phyloP scores from a whole-genome alignment of 1,140 invertebrate genomes.

The Euschistus heros region DNA sequence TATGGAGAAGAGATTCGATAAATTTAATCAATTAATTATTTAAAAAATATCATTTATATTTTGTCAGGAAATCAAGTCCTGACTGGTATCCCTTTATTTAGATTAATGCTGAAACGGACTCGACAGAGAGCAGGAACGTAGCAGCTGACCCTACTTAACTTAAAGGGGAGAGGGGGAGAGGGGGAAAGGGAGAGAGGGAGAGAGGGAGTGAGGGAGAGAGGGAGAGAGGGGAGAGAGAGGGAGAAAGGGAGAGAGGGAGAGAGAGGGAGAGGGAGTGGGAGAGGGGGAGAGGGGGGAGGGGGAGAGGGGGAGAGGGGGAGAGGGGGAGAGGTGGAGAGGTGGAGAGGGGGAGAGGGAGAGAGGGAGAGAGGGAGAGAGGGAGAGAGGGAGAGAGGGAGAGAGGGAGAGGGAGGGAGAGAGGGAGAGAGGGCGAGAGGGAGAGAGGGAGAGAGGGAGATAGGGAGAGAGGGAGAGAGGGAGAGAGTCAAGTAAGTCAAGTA shows the following conservation, averaged over 20 bases:
- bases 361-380: neutral
- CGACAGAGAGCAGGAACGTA: conserved; percentile 4
- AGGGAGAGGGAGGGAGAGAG: conserved; percentile 10
- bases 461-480: conserved; percentile 20
- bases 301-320: neutral
- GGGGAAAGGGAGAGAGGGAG: conserved; percentile 3
- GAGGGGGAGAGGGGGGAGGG: neutral
- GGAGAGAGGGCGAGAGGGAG: conserved; percentile 19
- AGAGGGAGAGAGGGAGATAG: conserved; percentile 19
- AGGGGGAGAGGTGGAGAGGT: neutral
- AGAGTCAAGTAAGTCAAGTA: neutral
- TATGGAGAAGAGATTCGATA: too few relatives aligned
- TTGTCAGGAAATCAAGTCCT: too few relatives aligned
- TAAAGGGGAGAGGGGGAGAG: conserved; percentile 8
- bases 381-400: neutral
- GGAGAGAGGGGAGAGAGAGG: neutral
- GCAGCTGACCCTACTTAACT: conserved; percentile 6
- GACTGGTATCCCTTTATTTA: too few relatives aligned
- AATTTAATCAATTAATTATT: too few relatives aligned
- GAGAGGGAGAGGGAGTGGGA: conserved; percentile 7
- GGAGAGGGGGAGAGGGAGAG: neutral
- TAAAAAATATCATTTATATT: too few relatives aligned
- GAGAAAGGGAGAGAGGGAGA: neutral
- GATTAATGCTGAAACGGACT: too few relatives aligned
- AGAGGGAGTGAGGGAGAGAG: conserved; percentile 4